Evolutionary conservation across 2,113 vertebrate genomes (phyloP), one percentile per base, ranked within the genome.

Genomic region (Morone saxatilis): DNA sequence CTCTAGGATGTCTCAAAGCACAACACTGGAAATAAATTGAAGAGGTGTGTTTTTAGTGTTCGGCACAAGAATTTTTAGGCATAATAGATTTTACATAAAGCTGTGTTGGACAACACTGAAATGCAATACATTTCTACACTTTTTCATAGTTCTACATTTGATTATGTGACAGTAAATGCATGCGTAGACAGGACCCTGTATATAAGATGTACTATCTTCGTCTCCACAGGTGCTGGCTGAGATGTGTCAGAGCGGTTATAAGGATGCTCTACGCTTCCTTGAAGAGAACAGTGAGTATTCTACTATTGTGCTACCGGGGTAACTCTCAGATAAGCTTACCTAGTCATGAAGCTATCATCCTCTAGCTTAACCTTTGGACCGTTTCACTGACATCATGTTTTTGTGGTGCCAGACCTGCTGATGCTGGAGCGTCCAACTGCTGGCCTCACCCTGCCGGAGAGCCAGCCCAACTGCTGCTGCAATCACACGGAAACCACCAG

Each of bases 221-320:
- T 71, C 9, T 63, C 73, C 78, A 6, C 93, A 99, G 98, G 92
- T 95, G 0, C 86, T 97, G 12, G 96, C 94, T 78, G 96, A 98
- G 78, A 94, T 98, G 80, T 99, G 97, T 90, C 95, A 98, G 81
- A 97, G 85, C 4, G 98, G 98, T 11, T 99, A 99, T 83, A 94
- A 95, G 48, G 98, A 98, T 1, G 94, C 97, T 0, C 90, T 96
- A 9, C 95, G 96, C 50, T 99, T 98, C 92, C 94, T 99, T 54
- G 93, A 95, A 82, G 92, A 96, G 65, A 98, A 96, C 20, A 96
- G 97, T 99, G 94, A 60, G 97, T 88, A n/a, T 66, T 47, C 3
- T 62, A 7, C 45, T 57, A 4, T 22, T 63, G 10, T 25, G 36
- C 57, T 36, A 13, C 43, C 45, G n/a, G 19, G 13, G 13, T 12